These are phyloP conservation scores for Elephantulus edwardii DNA, from an alignment of 2,113 vertebrate species.

Conservation along the genomic window DNA sequence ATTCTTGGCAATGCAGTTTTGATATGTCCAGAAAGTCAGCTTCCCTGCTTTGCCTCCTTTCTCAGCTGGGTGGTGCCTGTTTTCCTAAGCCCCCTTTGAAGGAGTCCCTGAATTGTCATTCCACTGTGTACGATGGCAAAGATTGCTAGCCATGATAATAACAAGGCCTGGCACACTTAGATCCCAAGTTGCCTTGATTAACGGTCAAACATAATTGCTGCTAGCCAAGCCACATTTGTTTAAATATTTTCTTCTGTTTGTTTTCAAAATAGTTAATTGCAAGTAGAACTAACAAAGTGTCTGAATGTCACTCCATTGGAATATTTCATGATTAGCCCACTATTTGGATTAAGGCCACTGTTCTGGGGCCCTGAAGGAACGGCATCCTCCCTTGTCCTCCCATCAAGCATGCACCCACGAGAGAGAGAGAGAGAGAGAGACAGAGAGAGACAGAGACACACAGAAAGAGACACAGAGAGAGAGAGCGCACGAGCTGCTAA, in stretches of 20 bases:
- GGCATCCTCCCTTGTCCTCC: constrained; percentile 44
- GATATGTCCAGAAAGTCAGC: constrained; percentile 1
- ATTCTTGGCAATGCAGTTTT: neutral
- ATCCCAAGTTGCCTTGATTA: constrained; percentile 63
- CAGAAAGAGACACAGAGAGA: no score
- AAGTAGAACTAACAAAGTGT: constrained; percentile 64
- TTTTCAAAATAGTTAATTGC: constrained; percentile 71
- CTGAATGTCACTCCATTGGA: constrained; percentile 39
- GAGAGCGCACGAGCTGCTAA: no score
- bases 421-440: no score
- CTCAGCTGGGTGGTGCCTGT: neutral
- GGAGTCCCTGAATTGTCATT: neutral
- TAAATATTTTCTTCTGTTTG: constrained; percentile 72
- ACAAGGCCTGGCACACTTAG: constrained; percentile 54
- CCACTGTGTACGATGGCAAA: neutral
- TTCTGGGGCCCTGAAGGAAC: constrained; percentile 33
- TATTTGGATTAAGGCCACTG: constrained; percentile 34
- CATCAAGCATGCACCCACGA: constrained; percentile 39
- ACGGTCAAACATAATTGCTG: constrained; percentile 54
- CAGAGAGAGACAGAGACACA: no score
- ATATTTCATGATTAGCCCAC: neutral
- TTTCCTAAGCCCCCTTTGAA: neutral
- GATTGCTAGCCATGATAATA: neutral
- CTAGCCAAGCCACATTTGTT: constrained; percentile 69
- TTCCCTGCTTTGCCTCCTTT: neutral